A percentile compares a stretch with the other conserved stretches of the same genome.
phyloP scores from a whole-genome alignment of 1,140 invertebrate genomes.

The Laupala kohalensis region DNA sequence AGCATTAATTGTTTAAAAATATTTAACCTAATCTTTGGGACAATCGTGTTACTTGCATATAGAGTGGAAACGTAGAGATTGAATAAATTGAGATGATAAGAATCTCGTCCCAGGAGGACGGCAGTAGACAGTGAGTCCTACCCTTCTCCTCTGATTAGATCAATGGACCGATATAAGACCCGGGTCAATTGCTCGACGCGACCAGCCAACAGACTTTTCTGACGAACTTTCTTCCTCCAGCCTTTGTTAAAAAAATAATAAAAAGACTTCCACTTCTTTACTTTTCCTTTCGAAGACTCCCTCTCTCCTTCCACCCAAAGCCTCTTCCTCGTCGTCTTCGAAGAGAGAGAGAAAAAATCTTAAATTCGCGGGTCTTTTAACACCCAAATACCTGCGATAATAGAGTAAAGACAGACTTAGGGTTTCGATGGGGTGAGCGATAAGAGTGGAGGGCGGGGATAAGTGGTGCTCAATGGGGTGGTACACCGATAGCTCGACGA shows the following conservation, averaged over 20 bases:
- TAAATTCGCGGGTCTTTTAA: not conserved
- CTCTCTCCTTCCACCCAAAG: not conserved
- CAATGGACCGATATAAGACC: not conserved
- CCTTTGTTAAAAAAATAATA: not conserved
- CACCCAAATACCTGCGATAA: not conserved
- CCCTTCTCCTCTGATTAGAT: not conserved
- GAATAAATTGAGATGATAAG: too few species aligned
- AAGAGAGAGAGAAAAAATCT: not conserved
- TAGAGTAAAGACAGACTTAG: not conserved
- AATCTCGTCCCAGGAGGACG: too few species aligned
- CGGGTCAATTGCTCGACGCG: not conserved
- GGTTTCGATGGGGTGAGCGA: not conserved
- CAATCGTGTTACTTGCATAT: too few species aligned
- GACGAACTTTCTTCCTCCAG: not conserved
- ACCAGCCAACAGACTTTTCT: not conserved
- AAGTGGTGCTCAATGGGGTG: not conserved
- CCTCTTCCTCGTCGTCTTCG: not conserved
- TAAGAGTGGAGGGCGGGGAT: too few species aligned
- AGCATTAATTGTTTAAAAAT: too few species aligned
- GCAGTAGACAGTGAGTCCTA: too few species aligned
- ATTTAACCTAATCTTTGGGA: too few species aligned
- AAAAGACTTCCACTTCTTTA: not conserved
- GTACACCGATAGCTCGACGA: not conserved
- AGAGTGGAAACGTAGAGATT: too few species aligned
- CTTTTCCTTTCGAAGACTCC: not conserved